These are phyloP conservation scores for Alcedo quadribrachys DNA, from an alignment of 2,797 vertebrate species.

Conservation along the genomic window DNA sequence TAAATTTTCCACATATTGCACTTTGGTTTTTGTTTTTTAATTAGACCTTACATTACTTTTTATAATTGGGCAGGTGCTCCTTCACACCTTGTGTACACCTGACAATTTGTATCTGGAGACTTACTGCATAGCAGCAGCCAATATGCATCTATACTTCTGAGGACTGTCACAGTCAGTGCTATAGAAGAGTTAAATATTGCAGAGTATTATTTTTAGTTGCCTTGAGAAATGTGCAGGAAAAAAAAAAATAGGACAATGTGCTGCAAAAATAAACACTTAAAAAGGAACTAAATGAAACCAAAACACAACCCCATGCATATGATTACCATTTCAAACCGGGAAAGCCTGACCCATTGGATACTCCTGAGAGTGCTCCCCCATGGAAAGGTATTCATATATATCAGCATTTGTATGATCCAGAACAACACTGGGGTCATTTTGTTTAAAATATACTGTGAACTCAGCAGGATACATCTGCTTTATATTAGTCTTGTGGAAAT, in stretches of 20 bases:
- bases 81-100: background rate
- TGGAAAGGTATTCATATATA: slow-evolving; percentile 39
- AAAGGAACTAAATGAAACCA: slow-evolving; percentile 36
- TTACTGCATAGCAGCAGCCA: background rate
- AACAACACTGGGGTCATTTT: slow-evolving; percentile 43
- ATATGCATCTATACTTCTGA: background rate
- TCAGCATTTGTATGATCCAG: slow-evolving; percentile 41
- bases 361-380: background rate
- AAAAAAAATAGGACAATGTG: slow-evolving; percentile 29
- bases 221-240: background rate
- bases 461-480: slow-evolving; percentile 56
- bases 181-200: background rate
- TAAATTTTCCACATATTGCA: background rate
- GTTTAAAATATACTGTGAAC: slow-evolving; percentile 54
- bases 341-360: slow-evolving; percentile 31
- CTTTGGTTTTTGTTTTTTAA: background rate
- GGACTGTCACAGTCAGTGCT: background rate
- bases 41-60: background rate
- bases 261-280: slow-evolving; percentile 44
- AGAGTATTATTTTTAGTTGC: background rate
- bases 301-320: background rate
- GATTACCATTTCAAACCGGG: slow-evolving; percentile 47
- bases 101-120: background rate
- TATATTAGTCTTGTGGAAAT: slow-evolving; percentile 44
- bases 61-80: background rate